A percentile compares a stretch with the other conserved stretches of the same genome.
Evolutionary conservation across 1,140 invertebrate species (phyloP).

Genomic region (Mercenaria mercenaria): DNA sequence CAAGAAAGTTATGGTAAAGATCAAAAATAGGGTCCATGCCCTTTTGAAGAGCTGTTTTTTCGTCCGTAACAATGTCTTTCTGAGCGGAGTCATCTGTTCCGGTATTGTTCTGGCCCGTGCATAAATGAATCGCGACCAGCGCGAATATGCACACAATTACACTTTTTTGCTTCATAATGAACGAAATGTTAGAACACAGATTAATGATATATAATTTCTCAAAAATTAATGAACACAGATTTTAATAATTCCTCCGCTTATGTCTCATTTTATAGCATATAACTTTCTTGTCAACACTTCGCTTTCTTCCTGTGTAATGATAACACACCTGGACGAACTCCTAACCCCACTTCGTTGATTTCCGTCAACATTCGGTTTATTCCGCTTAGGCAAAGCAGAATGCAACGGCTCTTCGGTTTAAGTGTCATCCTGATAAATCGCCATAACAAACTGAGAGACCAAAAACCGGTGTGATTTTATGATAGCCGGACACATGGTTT

Average conservation of each 20-base stretch:
- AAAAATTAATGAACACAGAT: neutral
- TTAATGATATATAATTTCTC: neutral
- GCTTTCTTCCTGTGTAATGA: constrained; percentile 24
- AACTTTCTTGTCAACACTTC: neutral
- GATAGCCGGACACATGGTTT: too few relatives aligned
- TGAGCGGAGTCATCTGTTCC: neutral
- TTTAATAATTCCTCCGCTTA: neutral
- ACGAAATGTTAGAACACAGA: neutral
- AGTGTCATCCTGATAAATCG: too few relatives aligned
- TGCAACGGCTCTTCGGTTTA: too few relatives aligned
- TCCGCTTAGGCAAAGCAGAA: constrained; percentile 1
- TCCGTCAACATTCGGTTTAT: constrained; percentile 49
- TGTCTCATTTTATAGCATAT: neutral
- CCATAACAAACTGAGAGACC: too few relatives aligned
- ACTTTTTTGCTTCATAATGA: constrained; percentile 4
- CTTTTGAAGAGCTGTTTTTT: constrained; percentile 70
- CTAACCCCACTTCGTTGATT: constrained; percentile 56
- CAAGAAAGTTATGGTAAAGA: constrained; percentile 73
- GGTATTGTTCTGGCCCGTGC: constrained; percentile 20
- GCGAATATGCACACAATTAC: neutral
- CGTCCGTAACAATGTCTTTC: neutral
- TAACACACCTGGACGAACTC: constrained; percentile 52
- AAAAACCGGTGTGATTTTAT: too few relatives aligned
- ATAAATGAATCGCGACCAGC: constrained; percentile 18
- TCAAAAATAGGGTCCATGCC: constrained; percentile 73